Evolutionary conservation across 2,888 invertebrate genomes (phyloP), one percentile per base, ranked within the genome.

Genomic region (Isotomurus palustris): DNA sequence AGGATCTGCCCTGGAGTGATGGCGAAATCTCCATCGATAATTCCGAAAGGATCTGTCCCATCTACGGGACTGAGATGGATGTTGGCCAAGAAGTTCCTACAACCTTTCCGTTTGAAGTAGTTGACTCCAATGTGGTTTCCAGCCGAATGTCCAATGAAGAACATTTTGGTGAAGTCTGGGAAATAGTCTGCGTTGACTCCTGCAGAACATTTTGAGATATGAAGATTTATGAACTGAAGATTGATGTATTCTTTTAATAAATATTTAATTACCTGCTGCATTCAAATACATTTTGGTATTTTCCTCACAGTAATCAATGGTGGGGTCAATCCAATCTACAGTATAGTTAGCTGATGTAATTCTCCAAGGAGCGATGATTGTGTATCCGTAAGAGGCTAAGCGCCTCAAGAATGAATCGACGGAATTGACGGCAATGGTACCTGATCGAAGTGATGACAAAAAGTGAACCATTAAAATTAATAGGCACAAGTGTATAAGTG

Each of bases 41-140:
- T 32, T 12, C 70, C 69, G 36, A 54, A 60, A 8, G 68, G 67
- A 52, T 67, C 66, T 0, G 64, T 57, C 1, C 71, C 71, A 43
- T 72, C 72, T 10, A 72, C 72, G 1, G 72, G 71, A 45, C 67
- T 69, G 14, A 69, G 50, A 3, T 69, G 54, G 24, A 67, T 56
- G 24, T 54, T 40, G 22, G 67, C 70, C 25, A 60, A 48, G 53
- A 70, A 67, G 27, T 66, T 60, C 6, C 64, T 52, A 40, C 72
- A 72, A 8, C 48, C 54, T 1, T 51, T 52, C n/a, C 52, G 45
- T 27, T 60, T 60, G 27, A 64, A 50, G 45, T 60, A 64, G 35
- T 64, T 64, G 17, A 64, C 64, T 38, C 55, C 53, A 25, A 60
- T 56, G 41, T 64, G 64, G 28, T 64, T 64, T 38, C 64, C 64